Evolutionary conservation across 2,113 vertebrate genomes (phyloP).

Genomic region (Pluvialis apricaria): DNA sequence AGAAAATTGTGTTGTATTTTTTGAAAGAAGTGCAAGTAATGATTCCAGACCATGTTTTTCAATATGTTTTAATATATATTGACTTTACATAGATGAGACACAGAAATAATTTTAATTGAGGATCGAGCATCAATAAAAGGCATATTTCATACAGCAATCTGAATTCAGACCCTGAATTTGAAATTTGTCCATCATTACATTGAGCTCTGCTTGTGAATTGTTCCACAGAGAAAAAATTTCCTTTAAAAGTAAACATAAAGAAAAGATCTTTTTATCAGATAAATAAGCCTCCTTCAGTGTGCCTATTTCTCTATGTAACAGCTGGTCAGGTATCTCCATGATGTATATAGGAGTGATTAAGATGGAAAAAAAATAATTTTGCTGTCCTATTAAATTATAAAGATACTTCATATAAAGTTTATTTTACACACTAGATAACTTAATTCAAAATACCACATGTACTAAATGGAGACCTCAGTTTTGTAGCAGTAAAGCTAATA

Average conservation of each 20-base stretch:
- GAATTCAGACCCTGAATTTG: background rate
- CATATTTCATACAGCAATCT: background rate
- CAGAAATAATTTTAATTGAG: background rate
- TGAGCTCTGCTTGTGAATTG: background rate
- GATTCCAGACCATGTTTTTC: background rate
- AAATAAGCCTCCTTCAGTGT: background rate
- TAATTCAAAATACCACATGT: background rate
- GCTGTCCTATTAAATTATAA: background rate
- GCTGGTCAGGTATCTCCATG: background rate
- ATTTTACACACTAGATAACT: background rate
- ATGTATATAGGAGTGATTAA: background rate
- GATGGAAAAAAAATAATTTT: background rate
- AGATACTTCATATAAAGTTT: background rate
- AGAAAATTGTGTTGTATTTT: background rate
- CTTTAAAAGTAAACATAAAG: background rate
- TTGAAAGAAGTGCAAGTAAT: background rate
- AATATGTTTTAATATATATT: background rate
- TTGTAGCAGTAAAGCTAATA: background rate
- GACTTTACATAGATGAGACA: background rate
- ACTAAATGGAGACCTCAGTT: background rate
- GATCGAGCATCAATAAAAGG: background rate
- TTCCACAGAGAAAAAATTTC: background rate
- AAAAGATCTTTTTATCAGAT: background rate
- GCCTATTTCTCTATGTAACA: background rate
- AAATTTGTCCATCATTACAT: background rate